Conservation (phyloP, 2,113 vertebrate genomes). For the Amphilophus citrinellus region DNA sequence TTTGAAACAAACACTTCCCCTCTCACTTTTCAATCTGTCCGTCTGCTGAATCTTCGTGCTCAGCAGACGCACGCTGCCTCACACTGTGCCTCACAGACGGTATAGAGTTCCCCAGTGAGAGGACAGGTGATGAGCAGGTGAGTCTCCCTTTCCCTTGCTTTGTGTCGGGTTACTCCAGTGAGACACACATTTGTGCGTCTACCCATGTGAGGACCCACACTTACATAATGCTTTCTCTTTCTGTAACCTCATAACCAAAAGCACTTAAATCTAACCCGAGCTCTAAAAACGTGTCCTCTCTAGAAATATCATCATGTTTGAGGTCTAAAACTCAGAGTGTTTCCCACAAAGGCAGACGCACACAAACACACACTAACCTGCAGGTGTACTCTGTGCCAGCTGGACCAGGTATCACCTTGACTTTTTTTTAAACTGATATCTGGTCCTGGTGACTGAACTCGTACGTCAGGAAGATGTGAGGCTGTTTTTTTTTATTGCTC, state of each 20-base stretch:
- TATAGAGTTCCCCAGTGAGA: conserved; percentile 67
- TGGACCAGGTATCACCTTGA: conserved; percentile 24
- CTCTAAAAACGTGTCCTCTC: neutral
- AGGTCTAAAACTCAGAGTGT: neutral
- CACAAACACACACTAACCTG: conserved; percentile 31
- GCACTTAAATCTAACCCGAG: neutral
- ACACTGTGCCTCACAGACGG: conserved; percentile 47
- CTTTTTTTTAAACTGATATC: neutral
- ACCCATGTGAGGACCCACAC: neutral
- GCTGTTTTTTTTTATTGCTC: fast-evolving
- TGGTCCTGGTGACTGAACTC: neutral
- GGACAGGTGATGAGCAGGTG: conserved; percentile 69
- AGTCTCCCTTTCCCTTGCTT: conserved; percentile 76
- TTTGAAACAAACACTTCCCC: neutral
- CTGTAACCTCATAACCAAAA: neutral
- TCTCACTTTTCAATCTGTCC: conserved; percentile 15
- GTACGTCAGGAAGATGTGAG: neutral
- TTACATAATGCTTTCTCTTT: neutral
- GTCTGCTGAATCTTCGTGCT: neutral
- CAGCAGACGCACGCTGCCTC: conserved; percentile 26
- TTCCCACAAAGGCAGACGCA: neutral
- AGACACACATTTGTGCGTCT: conserved; percentile 27
- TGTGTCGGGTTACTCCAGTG: conserved; percentile 78
- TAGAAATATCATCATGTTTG: neutral
- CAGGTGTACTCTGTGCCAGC: conserved; percentile 2